phyloP scores from a whole-genome alignment of 1,140 invertebrate genomes.

The Pomacea maculata region DNA sequence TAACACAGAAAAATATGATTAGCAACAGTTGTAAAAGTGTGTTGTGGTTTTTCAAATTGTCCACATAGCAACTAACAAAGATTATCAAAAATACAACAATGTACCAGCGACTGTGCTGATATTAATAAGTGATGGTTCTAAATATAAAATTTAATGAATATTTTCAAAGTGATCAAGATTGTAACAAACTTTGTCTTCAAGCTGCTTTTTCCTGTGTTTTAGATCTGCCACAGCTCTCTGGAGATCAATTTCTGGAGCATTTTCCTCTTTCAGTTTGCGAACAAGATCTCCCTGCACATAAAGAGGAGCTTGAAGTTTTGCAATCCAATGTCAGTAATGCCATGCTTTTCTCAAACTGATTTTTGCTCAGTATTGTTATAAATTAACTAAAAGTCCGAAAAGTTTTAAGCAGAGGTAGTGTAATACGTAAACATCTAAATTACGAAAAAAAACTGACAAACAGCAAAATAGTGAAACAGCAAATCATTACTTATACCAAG shows the following conservation, averaged over 20 bases:
- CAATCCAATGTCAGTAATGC: too few species aligned
- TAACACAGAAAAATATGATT: constrained; percentile 15
- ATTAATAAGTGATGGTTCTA: background rate
- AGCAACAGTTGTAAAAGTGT: background rate
- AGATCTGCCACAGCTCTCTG: constrained; percentile 94
- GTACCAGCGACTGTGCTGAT: background rate
- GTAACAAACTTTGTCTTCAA: constrained; percentile 83
- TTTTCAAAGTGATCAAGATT: background rate
- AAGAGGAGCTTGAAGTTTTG: background rate
- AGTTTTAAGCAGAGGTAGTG: too few species aligned
- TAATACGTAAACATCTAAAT: too few species aligned
- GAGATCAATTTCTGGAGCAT: constrained; percentile 88
- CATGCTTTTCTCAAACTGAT: too few species aligned
- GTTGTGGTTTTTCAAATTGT: too few species aligned
- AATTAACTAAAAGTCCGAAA: too few species aligned
- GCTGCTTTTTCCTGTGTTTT: constrained; percentile 86
- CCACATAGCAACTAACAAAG: too few species aligned
- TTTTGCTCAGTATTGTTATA: too few species aligned
- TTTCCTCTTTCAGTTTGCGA: constrained; percentile 82
- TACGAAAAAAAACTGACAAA: too few species aligned
- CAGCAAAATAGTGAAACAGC: too few species aligned
- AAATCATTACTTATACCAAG: too few species aligned
- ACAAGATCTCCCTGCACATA: constrained; percentile 84
- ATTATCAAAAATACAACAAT: too few species aligned
- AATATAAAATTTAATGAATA: background rate